Evolutionary conservation across 1,140 invertebrate species (phyloP).

Genomic region (Drosophila bocqueti): DNA sequence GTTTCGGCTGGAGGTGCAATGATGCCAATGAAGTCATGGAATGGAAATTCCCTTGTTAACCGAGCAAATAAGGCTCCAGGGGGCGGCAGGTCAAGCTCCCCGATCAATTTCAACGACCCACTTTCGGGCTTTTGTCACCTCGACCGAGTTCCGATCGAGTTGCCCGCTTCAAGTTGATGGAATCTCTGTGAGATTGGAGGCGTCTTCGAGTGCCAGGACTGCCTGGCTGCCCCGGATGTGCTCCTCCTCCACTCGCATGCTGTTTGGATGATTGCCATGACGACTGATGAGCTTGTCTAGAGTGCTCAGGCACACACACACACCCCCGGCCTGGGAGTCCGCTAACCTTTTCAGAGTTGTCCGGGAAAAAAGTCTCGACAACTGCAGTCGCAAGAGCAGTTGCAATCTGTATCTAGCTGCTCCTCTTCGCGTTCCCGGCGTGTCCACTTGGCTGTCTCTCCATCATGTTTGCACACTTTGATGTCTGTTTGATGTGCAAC

Average conservation of each 20-base stretch:
- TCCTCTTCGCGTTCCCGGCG: conserved; percentile 39
- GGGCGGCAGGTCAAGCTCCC: background rate
- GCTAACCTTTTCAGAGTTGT: conserved; percentile 62
- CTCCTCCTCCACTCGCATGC: background rate
- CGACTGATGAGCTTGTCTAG: conserved; percentile 68
- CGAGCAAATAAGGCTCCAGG: conserved; percentile 5
- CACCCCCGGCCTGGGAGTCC: conserved; percentile 6
- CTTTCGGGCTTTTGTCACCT: conserved; percentile 2
- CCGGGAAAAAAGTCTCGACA: conserved; percentile 34
- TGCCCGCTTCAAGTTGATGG: conserved; percentile 37
- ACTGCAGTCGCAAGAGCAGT: conserved; percentile 30
- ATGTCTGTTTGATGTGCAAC: conserved; percentile 70
- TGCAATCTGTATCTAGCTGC: conserved; percentile 40
- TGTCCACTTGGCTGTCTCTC: conserved; percentile 58
- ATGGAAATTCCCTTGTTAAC: conserved; percentile 34
- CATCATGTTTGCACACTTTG: conserved; percentile 65
- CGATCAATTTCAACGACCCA: conserved; percentile 33
- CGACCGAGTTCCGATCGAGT: conserved; percentile 33
- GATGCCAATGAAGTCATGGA: conserved; percentile 25
- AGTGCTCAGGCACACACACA: conserved; percentile 40
- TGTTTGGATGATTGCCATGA: conserved; percentile 50
- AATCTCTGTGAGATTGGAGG: conserved; percentile 54
- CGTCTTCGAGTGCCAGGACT: conserved; percentile 44
- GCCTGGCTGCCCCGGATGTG: conserved; percentile 57
- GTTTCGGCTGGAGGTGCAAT: conserved; percentile 3